Evolutionary conservation across 2,888 invertebrate species (phyloP).

Genomic region (Dryomyza anilis): DNA sequence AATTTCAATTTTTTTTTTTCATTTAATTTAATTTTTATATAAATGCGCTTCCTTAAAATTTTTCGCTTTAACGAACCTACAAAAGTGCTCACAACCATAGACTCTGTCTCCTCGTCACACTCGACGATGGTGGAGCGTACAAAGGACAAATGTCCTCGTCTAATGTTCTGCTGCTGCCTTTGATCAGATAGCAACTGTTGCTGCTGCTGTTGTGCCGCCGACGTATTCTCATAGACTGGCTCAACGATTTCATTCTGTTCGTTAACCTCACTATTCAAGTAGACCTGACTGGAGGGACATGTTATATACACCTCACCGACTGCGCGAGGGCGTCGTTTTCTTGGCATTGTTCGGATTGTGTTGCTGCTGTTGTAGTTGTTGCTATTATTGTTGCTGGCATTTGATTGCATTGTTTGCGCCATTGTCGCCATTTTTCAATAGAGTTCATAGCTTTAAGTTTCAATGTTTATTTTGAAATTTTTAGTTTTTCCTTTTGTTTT

Average conservation of each 20-base stretch:
- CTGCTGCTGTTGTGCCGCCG: slow-evolving; percentile 36
- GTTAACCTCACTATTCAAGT: slow-evolving; percentile 48
- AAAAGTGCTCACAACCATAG: slow-evolving; percentile 54
- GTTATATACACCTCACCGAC: slow-evolving; percentile 59
- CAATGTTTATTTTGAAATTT: slow-evolving; percentile 7
- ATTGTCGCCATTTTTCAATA: slow-evolving; percentile 28
- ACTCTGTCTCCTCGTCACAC: slow-evolving; percentile 40
- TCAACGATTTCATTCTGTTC: slow-evolving; percentile 42
- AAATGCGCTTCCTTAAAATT: too few species aligned
- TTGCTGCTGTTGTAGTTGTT: slow-evolving; percentile 31
- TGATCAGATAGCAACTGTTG: slow-evolving; percentile 35
- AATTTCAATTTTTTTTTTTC: too few species aligned
- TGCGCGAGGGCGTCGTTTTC: slow-evolving; percentile 58
- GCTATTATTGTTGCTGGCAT: slow-evolving; percentile 27
- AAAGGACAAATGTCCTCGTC: slow-evolving; percentile 41
- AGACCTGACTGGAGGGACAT: slow-evolving; percentile 53
- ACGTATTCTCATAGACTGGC: slow-evolving; percentile 56
- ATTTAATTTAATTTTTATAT: too few species aligned
- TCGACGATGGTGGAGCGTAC: slow-evolving; percentile 47
- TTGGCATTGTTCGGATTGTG: slow-evolving; percentile 52
- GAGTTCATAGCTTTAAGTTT: slow-evolving; percentile 29
- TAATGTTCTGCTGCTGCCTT: slow-evolving; percentile 28
- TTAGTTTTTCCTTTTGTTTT: not conserved
- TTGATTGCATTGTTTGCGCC: slow-evolving; percentile 24
- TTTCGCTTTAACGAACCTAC: slow-evolving; percentile 57